Conservation (phyloP, 2,888 invertebrate genomes). For the Drosophila meridiana region DNA sequence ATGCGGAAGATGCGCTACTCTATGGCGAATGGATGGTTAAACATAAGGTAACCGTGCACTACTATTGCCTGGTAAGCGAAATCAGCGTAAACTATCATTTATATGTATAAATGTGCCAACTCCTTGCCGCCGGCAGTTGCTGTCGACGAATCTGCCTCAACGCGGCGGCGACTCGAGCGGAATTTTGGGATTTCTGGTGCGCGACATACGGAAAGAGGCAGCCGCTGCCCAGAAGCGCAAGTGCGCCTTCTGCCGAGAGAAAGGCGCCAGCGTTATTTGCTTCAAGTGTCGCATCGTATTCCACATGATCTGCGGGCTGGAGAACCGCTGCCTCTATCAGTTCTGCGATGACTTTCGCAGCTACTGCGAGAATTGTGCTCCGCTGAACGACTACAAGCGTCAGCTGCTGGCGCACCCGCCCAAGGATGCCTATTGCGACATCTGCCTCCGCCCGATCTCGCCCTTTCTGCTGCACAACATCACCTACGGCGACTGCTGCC, state of each 20-base stretch:
- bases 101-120: neutral
- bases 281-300: constrained; percentile 69
- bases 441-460: constrained; percentile 64
- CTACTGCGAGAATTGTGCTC: constrained; percentile 74
- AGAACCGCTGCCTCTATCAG: constrained; percentile 61
- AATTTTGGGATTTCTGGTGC: constrained; percentile 90
- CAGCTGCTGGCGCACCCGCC: constrained; percentile 38
- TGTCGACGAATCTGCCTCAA: constrained; percentile 90
- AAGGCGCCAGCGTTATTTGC: constrained; percentile 74
- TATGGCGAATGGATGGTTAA: constrained; percentile 81
- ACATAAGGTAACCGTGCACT: constrained; percentile 70
- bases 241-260: constrained; percentile 71
- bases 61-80: constrained; percentile 79
- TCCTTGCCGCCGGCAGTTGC: constrained; percentile 84
- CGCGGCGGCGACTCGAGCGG: constrained; percentile 89
- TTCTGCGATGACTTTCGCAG: constrained; percentile 74
- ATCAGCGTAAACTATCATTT: neutral
- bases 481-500: constrained; percentile 77
- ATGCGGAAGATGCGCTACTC: constrained; percentile 42
- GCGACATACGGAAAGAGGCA: constrained; percentile 90
- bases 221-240: constrained; percentile 83
- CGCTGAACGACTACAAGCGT: constrained; percentile 52
- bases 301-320: constrained; percentile 73
- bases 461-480: constrained; percentile 33
- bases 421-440: constrained; percentile 58